Conservation (phyloP, 2,888 invertebrate genomes). For the Tridacna gigas region DNA sequence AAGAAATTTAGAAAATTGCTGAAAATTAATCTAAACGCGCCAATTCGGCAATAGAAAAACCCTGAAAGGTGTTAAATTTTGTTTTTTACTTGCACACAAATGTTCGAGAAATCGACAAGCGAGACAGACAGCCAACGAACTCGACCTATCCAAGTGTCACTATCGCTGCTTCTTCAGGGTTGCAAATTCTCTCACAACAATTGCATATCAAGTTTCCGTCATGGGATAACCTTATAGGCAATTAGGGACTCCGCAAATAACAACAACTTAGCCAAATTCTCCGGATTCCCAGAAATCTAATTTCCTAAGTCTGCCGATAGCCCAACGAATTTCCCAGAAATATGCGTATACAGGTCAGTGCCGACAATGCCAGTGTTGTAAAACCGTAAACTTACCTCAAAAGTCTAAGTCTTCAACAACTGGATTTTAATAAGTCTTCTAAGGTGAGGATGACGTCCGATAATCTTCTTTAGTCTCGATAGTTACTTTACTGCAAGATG, state of each 20-base stretch:
- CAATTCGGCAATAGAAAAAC: neutral
- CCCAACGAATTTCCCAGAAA: neutral
- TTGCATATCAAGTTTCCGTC: neutral
- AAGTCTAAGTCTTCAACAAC: too few relatives aligned
- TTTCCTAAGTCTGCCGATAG: neutral
- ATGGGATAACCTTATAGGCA: neutral
- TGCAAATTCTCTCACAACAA: neutral
- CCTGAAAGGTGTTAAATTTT: neutral
- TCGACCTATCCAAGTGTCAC: neutral
- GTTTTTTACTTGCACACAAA: too few relatives aligned
- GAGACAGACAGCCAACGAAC: neutral
- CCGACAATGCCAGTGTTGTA: constrained; percentile 2
- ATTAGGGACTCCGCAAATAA: neutral
- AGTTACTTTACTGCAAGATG: too few relatives aligned
- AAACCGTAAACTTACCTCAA: neutral
- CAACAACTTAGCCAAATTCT: neutral
- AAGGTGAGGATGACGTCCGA: too few relatives aligned
- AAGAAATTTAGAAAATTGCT: neutral
- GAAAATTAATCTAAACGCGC: neutral
- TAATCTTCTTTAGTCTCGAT: too few relatives aligned
- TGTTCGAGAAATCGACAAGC: too few relatives aligned
- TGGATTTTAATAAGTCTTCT: too few relatives aligned
- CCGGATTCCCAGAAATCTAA: neutral
- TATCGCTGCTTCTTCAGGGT: neutral
- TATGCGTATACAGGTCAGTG: neutral